Conservation (phyloP, 2,113 vertebrate species). For the Cricetomys ansorgei region DNA sequence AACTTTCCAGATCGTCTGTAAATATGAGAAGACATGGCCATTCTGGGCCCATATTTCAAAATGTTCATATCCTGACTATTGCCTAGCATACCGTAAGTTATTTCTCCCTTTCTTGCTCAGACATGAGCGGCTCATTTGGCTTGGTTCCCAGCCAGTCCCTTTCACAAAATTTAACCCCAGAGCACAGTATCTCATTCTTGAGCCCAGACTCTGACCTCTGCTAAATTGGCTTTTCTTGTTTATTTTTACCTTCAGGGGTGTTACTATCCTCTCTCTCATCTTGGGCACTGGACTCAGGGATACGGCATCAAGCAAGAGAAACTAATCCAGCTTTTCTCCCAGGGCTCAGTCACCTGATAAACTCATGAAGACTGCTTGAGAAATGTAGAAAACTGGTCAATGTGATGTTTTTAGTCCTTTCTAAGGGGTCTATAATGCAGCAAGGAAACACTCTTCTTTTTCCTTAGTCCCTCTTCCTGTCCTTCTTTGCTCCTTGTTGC, state of each 20-base stretch:
- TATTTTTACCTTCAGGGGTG: not conserved
- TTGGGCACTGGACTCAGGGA: not conserved
- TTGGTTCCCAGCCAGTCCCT: not conserved
- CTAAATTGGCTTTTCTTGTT: not conserved
- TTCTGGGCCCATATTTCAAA: rapidly evolving
- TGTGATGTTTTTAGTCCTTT: not conserved
- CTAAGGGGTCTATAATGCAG: not conserved
- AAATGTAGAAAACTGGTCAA: not conserved
- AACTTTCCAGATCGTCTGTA: not conserved
- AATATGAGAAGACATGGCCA: not conserved
- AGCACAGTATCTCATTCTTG: not conserved
- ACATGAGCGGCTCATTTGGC: not conserved
- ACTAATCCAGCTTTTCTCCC: not conserved
- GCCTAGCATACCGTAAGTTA: not conserved
- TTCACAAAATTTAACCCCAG: slow-evolving; percentile 7
- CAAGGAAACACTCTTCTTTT: not conserved
- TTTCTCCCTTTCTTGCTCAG: not conserved
- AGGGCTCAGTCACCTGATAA: slow-evolving; percentile 44
- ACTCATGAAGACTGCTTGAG: slow-evolving; percentile 66
- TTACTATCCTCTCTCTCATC: not conserved
- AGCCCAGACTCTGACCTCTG: not conserved
- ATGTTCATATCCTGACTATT: too few relatives aligned
- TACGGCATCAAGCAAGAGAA: slow-evolving; percentile 12
- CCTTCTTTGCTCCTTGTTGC: not conserved
- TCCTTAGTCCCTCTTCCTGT: not conserved